Evolutionary conservation across 2,113 vertebrate species (phyloP), one percentile per base, ranked within the genome.

Genomic region (Coracopsis vasa): DNA sequence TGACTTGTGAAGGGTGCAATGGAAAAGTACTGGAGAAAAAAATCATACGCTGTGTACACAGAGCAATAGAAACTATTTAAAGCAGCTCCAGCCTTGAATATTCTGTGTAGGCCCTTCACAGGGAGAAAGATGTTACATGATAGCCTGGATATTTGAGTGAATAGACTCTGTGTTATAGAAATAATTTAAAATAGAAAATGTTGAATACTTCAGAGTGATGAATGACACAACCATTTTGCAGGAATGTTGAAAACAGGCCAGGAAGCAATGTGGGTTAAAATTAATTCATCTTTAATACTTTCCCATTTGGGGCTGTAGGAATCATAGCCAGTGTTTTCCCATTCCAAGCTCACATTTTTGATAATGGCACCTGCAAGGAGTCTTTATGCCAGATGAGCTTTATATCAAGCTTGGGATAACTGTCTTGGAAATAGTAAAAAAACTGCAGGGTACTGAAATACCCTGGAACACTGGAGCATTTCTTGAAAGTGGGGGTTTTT

Each of bases 41-140:
- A 96, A 45, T 66, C 64, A 14, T 53, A 28, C 0, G 0, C 67
- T 88, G 86, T 62, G 85, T 88, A 71, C 72, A 74, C 60, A 86
- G 72, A 86, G 92, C 85, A 88, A 24, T 86, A 92, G 95, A 94
- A 97, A 96, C 60, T 94, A 96, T 96, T 93, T 78, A 77, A 95
- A 92, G 93, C 82, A 86, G 93, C 92, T 90, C 47, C 64, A 83
- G 64, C 90, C 85, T 88, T 4, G 2, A 39, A 27, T 86, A 39
- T 73, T 92, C 85, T 25, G 12, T 35, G 45, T 42, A 70, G 91
- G 47, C 65, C 83, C 61, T 75, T 65, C 65, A 41, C 33, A 15
- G 29, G 73, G 71, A 80, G 58, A 64, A 89, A 72, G 65, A 67
- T 56, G 44, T 84, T 84, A 81, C 5, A 4, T 64, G 70, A 53